Base-by-base conservation (phyloP, 2,888 invertebrate genomes). In the Parthenolecanium corni region DNA sequence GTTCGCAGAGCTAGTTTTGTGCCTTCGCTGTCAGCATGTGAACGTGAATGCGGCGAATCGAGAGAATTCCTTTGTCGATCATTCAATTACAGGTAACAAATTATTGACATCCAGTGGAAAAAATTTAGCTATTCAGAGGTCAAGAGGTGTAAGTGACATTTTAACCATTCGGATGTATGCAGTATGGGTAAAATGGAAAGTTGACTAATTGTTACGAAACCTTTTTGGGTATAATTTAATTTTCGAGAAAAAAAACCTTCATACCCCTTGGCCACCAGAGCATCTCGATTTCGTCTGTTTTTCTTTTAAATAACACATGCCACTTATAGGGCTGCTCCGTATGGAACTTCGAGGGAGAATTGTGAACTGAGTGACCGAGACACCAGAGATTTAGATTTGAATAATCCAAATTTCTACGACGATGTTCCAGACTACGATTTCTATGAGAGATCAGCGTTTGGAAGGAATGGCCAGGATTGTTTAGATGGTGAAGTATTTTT, bases 311-410 rank as follows among this genome's bases (percentile, higher is more conserved):
- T n/a, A n/a, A n/a, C n/a, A n/a, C n/a, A n/a, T n/a, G n/a, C n/a
- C n/a, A n/a, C 49, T 42, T 21, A n/a, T 23, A 66, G 66, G 46
- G 75, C 78, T 25, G 80, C 79, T 40, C 79, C 82, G 12, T 86
- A 80, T 53, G 79, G 78, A 2, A 67, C 69, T 4, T 84, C 84
- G 67, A 75, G 83, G 38, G 89, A 91, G 69, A 93, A 93, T 72
- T 93, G 92, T 71, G 92, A 93, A 72, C 76, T 93, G 6, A 91
- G 89, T 71, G 91, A 92, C 72, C 80, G 88, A 52, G 90, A 90
- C 72, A 85, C 88, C 0, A 78, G 87, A 62, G 88, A 89, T 70
- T 76, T 91, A 71, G 89, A 91, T 71, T 80, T 88, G 65, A 86
- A 85, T 58, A 90, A 90, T 75, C 87, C 90, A 1, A 81, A 85